Percentiles rank a stretch among this genome's conserved stretches.
These are phyloP conservation scores for Microdon myrmicae DNA, from an alignment of 2,888 invertebrate species.

Conservation along the genomic window DNA sequence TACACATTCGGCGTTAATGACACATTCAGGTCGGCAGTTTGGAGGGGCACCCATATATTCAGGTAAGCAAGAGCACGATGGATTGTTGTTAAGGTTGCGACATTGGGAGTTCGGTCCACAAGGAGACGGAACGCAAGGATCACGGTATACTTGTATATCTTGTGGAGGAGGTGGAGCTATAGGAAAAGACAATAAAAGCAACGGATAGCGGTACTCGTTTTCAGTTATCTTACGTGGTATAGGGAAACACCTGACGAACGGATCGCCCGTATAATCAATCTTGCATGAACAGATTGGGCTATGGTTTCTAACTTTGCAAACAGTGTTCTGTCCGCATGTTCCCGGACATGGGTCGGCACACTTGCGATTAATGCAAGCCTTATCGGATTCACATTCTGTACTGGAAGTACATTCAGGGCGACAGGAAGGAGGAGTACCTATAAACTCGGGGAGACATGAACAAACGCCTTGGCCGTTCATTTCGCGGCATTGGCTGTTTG, in stretches of 20 bases:
- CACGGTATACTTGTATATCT: conserved; percentile 56
- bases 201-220: background rate
- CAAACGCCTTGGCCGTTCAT: conserved; percentile 77
- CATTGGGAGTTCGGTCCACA: conserved; percentile 77
- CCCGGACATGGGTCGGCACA: conserved; percentile 81
- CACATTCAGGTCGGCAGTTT: conserved; percentile 76
- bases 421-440: conserved; percentile 77
- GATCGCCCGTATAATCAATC: conserved; percentile 76
- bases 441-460: conserved; percentile 75
- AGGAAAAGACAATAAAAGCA: conserved; percentile 1
- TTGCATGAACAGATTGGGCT: conserved; percentile 82
- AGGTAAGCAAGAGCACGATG: conserved; percentile 74
- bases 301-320: conserved; percentile 80
- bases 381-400: conserved; percentile 74
- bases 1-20: conserved; percentile 79
- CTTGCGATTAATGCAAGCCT: conserved; percentile 78
- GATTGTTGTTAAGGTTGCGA: conserved; percentile 70
- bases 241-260: conserved; percentile 75
- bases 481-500: conserved; percentile 79
- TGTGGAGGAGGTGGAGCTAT: conserved; percentile 56
- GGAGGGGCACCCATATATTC: conserved; percentile 79
- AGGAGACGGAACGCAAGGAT: conserved; percentile 74
- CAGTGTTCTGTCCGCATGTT: conserved; percentile 77
- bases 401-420: conserved; percentile 80
- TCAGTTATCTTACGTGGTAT: conserved; percentile 66